Conservation (phyloP, 2,888 invertebrate genomes). For the Nemurella pictetii region DNA sequence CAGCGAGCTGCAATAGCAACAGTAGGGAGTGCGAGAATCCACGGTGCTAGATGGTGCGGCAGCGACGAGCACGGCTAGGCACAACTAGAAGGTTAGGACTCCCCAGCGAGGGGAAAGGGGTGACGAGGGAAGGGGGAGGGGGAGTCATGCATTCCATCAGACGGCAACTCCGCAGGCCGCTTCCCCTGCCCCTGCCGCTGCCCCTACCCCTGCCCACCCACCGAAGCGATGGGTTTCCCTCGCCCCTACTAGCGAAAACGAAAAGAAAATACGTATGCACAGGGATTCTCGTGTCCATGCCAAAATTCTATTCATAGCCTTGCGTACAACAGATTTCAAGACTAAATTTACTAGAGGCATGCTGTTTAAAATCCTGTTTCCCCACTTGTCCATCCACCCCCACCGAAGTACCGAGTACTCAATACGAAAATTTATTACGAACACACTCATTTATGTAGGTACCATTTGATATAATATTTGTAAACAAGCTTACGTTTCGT, state of each 20-base stretch:
- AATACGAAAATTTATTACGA: not conserved
- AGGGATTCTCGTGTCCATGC: conserved; percentile 15
- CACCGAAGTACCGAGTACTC: not conserved
- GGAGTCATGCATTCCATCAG: conserved; percentile 39
- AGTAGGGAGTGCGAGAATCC: not conserved
- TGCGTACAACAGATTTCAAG: not conserved
- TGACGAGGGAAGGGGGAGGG: conserved; percentile 29
- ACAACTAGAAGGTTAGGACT: conserved; percentile 14
- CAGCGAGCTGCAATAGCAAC: no score
- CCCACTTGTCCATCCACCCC: not conserved
- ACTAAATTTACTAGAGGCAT: not conserved
- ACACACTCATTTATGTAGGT: not conserved
- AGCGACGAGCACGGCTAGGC: no score
- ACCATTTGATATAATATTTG: not conserved
- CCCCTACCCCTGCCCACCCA: conserved; percentile 10
- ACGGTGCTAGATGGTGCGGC: not conserved
- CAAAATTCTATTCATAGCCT: conserved; percentile 29
- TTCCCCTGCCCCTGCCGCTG: conserved; percentile 11
- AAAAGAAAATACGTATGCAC: conserved; percentile 11
- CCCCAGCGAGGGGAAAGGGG: conserved; percentile 21
- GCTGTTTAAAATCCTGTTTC: not conserved
- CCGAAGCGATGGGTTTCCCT: conserved; percentile 30
- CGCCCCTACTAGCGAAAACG: conserved; percentile 8
- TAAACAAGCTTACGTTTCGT: conserved; percentile 36
- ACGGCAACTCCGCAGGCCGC: conserved; percentile 33